These are phyloP conservation scores for Hemibagrus guttatus DNA, from an alignment of 2,797 vertebrate species.

Conservation along the genomic window DNA sequence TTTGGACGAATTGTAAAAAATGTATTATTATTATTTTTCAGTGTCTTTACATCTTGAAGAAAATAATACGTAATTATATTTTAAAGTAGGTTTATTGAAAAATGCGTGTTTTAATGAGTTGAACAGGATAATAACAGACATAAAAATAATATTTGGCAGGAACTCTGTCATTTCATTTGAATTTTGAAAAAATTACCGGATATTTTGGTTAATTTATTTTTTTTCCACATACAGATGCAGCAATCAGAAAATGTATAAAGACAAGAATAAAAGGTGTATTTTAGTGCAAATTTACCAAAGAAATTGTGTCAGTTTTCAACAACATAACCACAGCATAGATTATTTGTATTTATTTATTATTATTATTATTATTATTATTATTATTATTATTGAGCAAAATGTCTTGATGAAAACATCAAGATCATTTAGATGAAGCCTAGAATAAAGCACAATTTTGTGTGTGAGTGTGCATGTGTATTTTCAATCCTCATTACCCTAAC, in stretches of 20 bases:
- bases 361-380: not conserved
- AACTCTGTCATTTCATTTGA: not conserved
- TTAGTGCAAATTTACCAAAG: not conserved
- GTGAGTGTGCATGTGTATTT: not conserved
- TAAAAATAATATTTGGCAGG: not conserved
- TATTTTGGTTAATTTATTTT: not conserved
- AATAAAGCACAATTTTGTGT: not conserved
- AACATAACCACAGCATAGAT: not conserved
- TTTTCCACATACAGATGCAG: not conserved
- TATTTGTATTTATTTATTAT: too few relatives aligned
- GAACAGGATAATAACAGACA: not conserved
- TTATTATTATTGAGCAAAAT: not conserved
- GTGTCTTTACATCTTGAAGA: not conserved
- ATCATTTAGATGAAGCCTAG: not conserved
- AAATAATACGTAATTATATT: not conserved
- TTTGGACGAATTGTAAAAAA: not conserved
- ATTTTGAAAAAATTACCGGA: not conserved
- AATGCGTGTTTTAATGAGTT: not conserved
- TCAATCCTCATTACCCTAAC: not conserved
- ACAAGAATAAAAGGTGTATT: not conserved
- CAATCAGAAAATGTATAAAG: not conserved
- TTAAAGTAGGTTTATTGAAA: not conserved
- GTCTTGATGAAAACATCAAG: not conserved
- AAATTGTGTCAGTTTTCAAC: not conserved
- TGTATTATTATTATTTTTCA: not conserved